Evolutionary conservation across 2,888 invertebrate species (phyloP).

Genomic region (Megaustenia siamemsis): DNA sequence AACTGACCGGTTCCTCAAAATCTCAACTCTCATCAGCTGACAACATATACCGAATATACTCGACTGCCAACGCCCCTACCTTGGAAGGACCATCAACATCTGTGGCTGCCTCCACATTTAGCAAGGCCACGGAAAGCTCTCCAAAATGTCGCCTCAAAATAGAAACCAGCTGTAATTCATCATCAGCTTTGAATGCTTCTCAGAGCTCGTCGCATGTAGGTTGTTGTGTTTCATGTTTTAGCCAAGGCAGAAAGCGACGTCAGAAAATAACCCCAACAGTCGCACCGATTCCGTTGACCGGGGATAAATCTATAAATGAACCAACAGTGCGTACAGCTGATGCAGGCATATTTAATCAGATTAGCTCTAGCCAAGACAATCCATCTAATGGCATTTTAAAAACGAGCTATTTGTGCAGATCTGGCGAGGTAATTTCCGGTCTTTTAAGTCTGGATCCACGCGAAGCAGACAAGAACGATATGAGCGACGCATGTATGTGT

Average conservation of each 20-base stretch:
- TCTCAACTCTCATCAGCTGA: constrained; percentile 3
- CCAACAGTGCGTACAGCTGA: background rate
- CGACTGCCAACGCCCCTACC: background rate
- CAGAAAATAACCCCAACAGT: background rate
- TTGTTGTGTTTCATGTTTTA: background rate
- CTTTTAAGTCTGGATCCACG: background rate
- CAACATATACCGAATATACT: constrained; percentile 26
- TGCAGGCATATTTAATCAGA: background rate
- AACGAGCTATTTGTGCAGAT: background rate
- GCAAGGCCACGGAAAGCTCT: too few relatives aligned
- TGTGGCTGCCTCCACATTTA: background rate
- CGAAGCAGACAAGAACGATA: background rate
- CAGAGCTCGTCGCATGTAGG: too few relatives aligned
- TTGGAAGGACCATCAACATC: background rate
- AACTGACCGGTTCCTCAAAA: background rate
- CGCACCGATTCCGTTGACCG: background rate
- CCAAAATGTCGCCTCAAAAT: too few relatives aligned
- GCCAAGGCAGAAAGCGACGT: background rate
- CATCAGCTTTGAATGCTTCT: too few relatives aligned
- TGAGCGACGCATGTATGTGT: background rate
- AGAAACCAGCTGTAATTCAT: too few relatives aligned
- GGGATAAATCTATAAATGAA: background rate
- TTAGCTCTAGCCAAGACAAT: background rate
- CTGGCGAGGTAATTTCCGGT: background rate
- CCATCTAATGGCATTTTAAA: background rate